A percentile compares a stretch with the other conserved stretches of the same genome.
phyloP scores from a whole-genome alignment of 2,888 invertebrate genomes.

The Zelleria hepariella region DNA sequence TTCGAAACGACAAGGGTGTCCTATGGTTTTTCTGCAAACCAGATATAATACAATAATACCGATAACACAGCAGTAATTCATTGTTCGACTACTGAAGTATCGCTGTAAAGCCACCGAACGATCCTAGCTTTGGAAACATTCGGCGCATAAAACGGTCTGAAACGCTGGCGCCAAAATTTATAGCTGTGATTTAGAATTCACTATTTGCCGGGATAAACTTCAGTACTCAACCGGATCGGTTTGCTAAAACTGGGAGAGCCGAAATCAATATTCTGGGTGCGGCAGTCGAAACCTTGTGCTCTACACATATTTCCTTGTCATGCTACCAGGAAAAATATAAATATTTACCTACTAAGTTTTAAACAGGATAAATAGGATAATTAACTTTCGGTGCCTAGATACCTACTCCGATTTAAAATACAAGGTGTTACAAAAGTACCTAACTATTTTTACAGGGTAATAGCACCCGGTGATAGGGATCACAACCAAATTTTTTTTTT shows the following conservation, averaged over 20 bases:
- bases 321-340: neutral
- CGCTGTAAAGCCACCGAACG: neutral
- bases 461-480: too few species aligned
- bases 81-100: constrained; percentile 4
- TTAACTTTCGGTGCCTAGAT: too few species aligned
- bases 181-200: constrained; percentile 32
- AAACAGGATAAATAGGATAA: too few species aligned
- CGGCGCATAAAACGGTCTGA: constrained; percentile 39
- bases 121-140: constrained; percentile 21
- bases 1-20: too few species aligned
- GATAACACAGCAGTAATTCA: constrained; percentile 3
- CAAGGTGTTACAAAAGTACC: too few species aligned
- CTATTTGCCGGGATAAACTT: constrained; percentile 26
- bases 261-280: neutral
- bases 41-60: too few species aligned
- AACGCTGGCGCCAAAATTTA: constrained; percentile 42
- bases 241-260: neutral
- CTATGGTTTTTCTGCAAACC: too few species aligned
- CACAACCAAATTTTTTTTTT: too few species aligned
- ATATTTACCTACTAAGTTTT: too few species aligned
- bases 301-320: neutral
- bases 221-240: constrained; percentile 7
- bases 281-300: neutral
- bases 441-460: too few species aligned
- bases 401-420: too few species aligned